phyloP scores from a whole-genome alignment of 2,888 invertebrate genomes.

The Drosophila stalkeri region DNA sequence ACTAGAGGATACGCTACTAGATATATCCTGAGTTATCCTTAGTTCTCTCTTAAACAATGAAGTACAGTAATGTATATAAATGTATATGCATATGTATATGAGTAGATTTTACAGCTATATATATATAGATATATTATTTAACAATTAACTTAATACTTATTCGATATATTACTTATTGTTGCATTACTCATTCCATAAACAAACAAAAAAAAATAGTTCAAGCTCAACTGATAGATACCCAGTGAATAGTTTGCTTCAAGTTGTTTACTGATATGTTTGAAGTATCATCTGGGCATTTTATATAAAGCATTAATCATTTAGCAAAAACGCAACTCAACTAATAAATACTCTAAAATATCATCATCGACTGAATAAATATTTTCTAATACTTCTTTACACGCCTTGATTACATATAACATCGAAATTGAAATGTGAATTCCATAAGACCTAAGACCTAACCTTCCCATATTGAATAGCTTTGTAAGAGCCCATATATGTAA shows the following conservation, averaged over 20 bases:
- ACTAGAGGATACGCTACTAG: not conserved
- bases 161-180: not conserved
- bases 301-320: not conserved
- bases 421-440: too few relatives aligned
- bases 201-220: not conserved
- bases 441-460: too few relatives aligned
- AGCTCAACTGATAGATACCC: not conserved
- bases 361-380: not conserved
- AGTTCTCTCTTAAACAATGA: not conserved
- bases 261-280: not conserved
- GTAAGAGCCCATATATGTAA: too few relatives aligned
- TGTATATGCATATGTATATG: not conserved
- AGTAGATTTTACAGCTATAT: too few relatives aligned
- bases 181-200: not conserved
- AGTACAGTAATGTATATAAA: not conserved
- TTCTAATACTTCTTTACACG: not conserved
- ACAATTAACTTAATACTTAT: too few relatives aligned
- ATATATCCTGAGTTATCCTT: not conserved
- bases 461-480: too few relatives aligned
- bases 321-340: not conserved
- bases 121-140: too few relatives aligned
- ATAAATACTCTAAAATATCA: not conserved
- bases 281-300: not conserved
- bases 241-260: not conserved
- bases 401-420: too few relatives aligned